phyloP scores from a whole-genome alignment of 2,888 invertebrate species.

The Nemoura dubitans region DNA sequence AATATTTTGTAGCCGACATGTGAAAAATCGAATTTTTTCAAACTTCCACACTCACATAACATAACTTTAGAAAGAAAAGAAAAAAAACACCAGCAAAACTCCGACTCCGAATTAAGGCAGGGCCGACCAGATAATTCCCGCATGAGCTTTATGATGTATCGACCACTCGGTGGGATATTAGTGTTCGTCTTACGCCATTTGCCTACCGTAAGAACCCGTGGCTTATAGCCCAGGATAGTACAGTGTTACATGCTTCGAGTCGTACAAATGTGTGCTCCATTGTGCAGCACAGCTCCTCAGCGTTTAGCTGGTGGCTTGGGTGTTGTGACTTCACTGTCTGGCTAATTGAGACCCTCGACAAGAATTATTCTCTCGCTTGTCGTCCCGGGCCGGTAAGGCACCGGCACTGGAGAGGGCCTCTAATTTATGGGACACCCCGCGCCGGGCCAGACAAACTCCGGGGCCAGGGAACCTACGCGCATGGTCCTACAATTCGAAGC shows the following conservation, averaged over 20 bases:
- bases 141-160: background rate
- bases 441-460: background rate
- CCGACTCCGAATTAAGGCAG: background rate
- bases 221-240: background rate
- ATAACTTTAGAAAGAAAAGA: background rate
- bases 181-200: slow-evolving; percentile 35
- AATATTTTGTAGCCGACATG: background rate
- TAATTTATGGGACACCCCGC: slow-evolving; percentile 41
- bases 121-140: background rate
- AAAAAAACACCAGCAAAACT: background rate
- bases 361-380: slow-evolving; percentile 26
- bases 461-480: background rate
- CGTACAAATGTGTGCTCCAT: slow-evolving; percentile 20
- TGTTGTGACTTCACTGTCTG: slow-evolving; percentile 33
- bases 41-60: background rate
- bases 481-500: background rate
- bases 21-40: background rate
- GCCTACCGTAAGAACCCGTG: slow-evolving; percentile 28
- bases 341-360: slow-evolving; percentile 40
- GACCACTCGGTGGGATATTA: background rate
- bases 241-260: background rate
- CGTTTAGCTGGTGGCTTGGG: slow-evolving; percentile 35
- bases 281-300: background rate
- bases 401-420: background rate
- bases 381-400: slow-evolving; percentile 1